phyloP scores from a whole-genome alignment of 2,888 invertebrate species.

The Pseudococcus longispinus region DNA sequence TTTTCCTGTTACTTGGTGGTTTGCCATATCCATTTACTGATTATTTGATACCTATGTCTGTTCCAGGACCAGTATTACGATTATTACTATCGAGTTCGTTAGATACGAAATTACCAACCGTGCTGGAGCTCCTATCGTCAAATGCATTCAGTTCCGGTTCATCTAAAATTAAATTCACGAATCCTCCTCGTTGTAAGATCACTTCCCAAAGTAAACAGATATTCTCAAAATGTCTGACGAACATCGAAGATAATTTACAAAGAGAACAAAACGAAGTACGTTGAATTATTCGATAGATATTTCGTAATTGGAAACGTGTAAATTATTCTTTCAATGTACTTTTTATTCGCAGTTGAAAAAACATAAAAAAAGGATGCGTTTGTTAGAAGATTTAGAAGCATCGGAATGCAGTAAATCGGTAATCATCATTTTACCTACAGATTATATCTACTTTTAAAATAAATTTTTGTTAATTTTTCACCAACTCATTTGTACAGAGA shows the following conservation, averaged over 20 bases:
- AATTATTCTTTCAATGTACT: neutral
- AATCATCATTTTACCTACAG: neutral
- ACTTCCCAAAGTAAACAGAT: neutral
- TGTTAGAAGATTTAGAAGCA: constrained; percentile 40
- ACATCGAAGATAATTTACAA: constrained; percentile 42
- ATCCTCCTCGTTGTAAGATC: constrained; percentile 35
- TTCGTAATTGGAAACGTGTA: too few relatives aligned
- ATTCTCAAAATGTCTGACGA: neutral
- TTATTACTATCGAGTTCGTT: constrained; percentile 43
- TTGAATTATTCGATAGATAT: neutral
- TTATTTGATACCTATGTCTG: too few relatives aligned
- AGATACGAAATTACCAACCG: constrained; percentile 49
- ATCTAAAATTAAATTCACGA: neutral
- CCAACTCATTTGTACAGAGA: constrained; percentile 15
- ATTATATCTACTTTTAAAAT: neutral
- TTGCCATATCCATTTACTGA: neutral
- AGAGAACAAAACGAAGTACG: constrained; percentile 50
- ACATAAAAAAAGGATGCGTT: constrained; percentile 35
- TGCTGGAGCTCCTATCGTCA: neutral
- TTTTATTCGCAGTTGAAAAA: constrained; percentile 24
- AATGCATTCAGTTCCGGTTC: constrained; percentile 32
- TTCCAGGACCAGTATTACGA: constrained; percentile 47
- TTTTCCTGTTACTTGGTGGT: neutral
- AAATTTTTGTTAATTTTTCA: neutral
- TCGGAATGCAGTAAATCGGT: constrained; percentile 54